Evolutionary conservation across 2,797 vertebrate species (phyloP).

Genomic region (Stomatorhinus walkeri): DNA sequence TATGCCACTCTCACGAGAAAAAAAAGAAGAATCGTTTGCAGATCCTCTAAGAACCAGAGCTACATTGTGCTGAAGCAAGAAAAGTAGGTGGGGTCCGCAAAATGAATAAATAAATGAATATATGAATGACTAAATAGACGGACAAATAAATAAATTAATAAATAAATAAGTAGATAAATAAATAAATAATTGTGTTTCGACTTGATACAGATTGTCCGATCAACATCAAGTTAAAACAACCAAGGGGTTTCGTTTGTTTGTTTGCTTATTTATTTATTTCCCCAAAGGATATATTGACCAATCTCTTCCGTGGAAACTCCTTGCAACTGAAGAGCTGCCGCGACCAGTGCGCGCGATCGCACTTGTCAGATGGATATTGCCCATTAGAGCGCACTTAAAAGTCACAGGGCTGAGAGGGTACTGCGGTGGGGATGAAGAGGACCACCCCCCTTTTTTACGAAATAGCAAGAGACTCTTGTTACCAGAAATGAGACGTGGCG

Average conservation of each 20-base stretch:
- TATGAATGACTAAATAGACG: no score
- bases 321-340: neutral
- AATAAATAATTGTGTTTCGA: neutral
- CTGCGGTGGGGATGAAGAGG: neutral
- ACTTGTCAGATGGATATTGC: neutral
- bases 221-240: neutral
- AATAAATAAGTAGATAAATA: no score
- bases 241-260: neutral
- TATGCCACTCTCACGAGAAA: neutral
- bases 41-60: neutral
- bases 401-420: neutral
- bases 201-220: neutral
- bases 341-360: neutral
- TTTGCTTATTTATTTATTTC: neutral
- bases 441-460: neutral
- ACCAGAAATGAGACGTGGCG: constrained; percentile 24
- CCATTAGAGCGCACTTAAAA: neutral
- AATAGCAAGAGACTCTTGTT: neutral
- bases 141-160: no score
- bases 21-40: neutral
- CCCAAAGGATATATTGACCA: neutral
- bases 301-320: neutral
- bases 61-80: neutral
- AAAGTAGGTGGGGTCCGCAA: neutral
- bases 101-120: neutral